Percentiles rank a stretch among this genome's conserved stretches.
These are phyloP conservation scores for Scaptodrosophila latifasciaeformis DNA, from an alignment of 2,888 invertebrate genomes.

Conservation along the genomic window DNA sequence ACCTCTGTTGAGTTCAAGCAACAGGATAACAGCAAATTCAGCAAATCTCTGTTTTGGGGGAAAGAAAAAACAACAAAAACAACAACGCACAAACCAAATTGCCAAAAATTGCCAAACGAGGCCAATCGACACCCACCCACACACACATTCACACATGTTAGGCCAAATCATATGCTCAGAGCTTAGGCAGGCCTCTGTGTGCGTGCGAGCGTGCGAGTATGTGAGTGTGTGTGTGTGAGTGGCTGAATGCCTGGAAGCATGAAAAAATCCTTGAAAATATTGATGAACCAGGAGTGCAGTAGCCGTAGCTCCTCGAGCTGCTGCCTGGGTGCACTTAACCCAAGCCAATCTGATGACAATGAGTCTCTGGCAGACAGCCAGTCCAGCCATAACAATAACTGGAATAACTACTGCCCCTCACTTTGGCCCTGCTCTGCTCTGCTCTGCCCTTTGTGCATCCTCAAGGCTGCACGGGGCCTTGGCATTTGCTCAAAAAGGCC, in stretches of 20 bases:
- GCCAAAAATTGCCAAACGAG: slow-evolving; percentile 32
- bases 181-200: background rate
- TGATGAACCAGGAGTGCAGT: slow-evolving; percentile 69
- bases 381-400: slow-evolving; percentile 37
- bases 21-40: slow-evolving; percentile 60
- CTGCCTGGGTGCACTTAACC: no score
- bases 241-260: slow-evolving; percentile 39
- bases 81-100: slow-evolving; percentile 14
- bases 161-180: background rate
- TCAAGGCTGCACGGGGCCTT: background rate
- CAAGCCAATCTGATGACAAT: background rate
- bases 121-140: background rate
- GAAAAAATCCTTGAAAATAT: slow-evolving; percentile 71
- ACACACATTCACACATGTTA: background rate
- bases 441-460: no score
- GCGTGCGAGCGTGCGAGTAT: no score
- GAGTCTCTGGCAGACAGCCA: background rate
- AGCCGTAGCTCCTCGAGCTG: slow-evolving; percentile 26
- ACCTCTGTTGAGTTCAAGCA: slow-evolving; percentile 60
- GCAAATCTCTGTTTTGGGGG: no score
- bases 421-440: no score
- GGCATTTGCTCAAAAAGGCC: slow-evolving; percentile 1
- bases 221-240: background rate
- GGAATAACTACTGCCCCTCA: slow-evolving; percentile 43
- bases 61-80: no score